Evolutionary conservation across 2,888 invertebrate species (phyloP).

Genomic region (Sisyra terminalis): DNA sequence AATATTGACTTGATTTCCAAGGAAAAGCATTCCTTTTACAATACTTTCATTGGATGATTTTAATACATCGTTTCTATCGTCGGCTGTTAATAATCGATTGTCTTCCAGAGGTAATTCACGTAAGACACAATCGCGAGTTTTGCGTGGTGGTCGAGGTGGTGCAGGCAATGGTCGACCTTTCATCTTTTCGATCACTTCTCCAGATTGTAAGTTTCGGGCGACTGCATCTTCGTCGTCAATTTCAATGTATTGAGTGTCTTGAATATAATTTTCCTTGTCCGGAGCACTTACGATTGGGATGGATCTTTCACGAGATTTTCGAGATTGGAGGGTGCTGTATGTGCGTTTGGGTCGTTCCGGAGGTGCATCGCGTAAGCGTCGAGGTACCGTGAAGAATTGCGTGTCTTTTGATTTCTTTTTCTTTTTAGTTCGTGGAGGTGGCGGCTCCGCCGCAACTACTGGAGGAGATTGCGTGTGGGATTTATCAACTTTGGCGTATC

Average conservation of each 20-base stretch:
- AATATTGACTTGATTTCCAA: slow-evolving; percentile 1
- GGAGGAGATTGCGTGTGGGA: slow-evolving; percentile 25
- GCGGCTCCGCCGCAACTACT: slow-evolving; percentile 41
- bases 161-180: slow-evolving; percentile 72
- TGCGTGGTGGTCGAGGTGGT: slow-evolving; percentile 67
- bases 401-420: slow-evolving; percentile 24
- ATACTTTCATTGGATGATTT: slow-evolving; percentile 1
- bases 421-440: slow-evolving; percentile 39
- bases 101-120: slow-evolving; percentile 16
- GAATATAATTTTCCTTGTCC: slow-evolving; percentile 19
- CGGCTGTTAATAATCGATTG: slow-evolving; percentile 15
- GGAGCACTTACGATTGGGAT: slow-evolving; percentile 31
- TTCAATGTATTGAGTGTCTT: slow-evolving; percentile 39
- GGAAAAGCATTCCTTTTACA: slow-evolving; percentile 1
- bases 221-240: slow-evolving; percentile 38
- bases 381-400: slow-evolving; percentile 54
- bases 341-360: slow-evolving; percentile 37
- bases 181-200: slow-evolving; percentile 65
- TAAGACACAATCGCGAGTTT: slow-evolving; percentile 15
- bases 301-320: slow-evolving; percentile 44
- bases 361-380: slow-evolving; percentile 25
- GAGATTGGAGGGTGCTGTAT: slow-evolving; percentile 41
- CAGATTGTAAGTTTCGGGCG: slow-evolving; percentile 50
- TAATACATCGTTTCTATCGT: slow-evolving; percentile 10
- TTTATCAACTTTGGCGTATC: slow-evolving; percentile 67